Conservation (phyloP, 2,113 vertebrate genomes). For the Laticauda laticaudata region DNA sequence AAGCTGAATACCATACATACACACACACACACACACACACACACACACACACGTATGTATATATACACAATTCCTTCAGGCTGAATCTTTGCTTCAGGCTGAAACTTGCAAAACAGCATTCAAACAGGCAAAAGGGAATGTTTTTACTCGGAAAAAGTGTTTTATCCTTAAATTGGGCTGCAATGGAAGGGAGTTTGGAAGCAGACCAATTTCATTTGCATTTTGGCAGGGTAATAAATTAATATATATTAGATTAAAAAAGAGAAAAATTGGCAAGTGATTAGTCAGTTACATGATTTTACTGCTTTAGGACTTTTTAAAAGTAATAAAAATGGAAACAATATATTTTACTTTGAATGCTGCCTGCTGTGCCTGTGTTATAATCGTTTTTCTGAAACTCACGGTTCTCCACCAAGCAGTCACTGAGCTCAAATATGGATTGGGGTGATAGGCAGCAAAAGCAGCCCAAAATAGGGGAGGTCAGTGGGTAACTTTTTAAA, state of each 20-base stretch:
- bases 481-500: conserved; percentile 8
- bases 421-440: neutral
- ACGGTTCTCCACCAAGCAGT: conserved; percentile 23
- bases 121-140: conserved; percentile 61
- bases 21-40: too few species aligned
- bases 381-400: conserved; percentile 61
- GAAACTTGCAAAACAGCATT: conserved; percentile 59
- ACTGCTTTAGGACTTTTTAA: conserved; percentile 75
- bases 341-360: conserved; percentile 72
- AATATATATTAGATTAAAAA: conserved; percentile 80
- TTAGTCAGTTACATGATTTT: conserved; percentile 78
- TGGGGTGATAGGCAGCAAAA: conserved; percentile 14
- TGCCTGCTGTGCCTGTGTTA: conserved; percentile 59
- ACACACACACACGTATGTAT: too few species aligned
- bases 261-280: conserved; percentile 77
- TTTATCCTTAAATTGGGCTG: conserved; percentile 69
- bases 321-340: conserved; percentile 63
- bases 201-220: conserved; percentile 74
- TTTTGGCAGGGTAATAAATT: conserved; percentile 74
- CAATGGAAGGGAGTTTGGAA: conserved; percentile 64
- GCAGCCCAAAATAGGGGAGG: neutral
- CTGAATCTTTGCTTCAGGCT: conserved; percentile 60
- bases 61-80: conserved; percentile 39
- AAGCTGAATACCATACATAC: too few species aligned
- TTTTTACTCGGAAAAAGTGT: conserved; percentile 48